Percentiles rank a stretch among this genome's conserved stretches.
Evolutionary conservation across 2,888 invertebrate genomes (phyloP).

Genomic region (Ophonus ardosiacus): DNA sequence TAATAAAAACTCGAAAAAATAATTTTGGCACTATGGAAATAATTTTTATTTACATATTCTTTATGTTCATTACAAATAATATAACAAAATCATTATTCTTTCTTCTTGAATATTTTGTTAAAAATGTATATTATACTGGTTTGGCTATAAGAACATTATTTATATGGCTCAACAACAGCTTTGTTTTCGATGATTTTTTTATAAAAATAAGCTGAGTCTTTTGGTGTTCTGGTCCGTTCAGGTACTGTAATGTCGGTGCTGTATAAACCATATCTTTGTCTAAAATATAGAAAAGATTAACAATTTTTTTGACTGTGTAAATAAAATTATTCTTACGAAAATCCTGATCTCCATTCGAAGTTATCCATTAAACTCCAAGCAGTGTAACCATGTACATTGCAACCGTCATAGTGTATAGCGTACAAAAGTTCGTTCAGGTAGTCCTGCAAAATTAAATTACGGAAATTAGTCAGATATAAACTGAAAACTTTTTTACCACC

Average conservation of each 20-base stretch:
- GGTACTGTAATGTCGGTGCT: background rate
- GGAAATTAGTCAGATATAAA: too few species aligned
- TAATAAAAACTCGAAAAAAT: too few species aligned
- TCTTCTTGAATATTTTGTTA: too few species aligned
- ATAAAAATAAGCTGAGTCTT: constrained; percentile 2
- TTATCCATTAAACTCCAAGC: constrained; percentile 76
- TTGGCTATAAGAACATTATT: background rate
- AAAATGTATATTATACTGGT: too few species aligned
- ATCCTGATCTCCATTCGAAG: constrained; percentile 74
- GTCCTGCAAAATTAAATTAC: background rate
- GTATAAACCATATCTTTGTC: constrained; percentile 13
- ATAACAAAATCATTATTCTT: too few species aligned
- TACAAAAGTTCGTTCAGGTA: constrained; percentile 33
- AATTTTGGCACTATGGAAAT: too few species aligned
- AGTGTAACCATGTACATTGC: constrained; percentile 73
- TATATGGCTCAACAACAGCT: background rate
- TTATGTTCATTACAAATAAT: too few species aligned
- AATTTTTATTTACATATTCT: too few species aligned
- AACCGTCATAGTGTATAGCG: constrained; percentile 70
- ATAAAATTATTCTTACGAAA: constrained; percentile 68
- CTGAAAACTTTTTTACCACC: too few species aligned
- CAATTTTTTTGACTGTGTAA: background rate
- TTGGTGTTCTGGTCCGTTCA: background rate
- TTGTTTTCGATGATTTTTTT: constrained; percentile 5
- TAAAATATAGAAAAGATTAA: background rate